Evolutionary conservation across 2,797 vertebrate genomes (phyloP), one percentile per base, ranked within the genome.

Genomic region (Betta splendens): DNA sequence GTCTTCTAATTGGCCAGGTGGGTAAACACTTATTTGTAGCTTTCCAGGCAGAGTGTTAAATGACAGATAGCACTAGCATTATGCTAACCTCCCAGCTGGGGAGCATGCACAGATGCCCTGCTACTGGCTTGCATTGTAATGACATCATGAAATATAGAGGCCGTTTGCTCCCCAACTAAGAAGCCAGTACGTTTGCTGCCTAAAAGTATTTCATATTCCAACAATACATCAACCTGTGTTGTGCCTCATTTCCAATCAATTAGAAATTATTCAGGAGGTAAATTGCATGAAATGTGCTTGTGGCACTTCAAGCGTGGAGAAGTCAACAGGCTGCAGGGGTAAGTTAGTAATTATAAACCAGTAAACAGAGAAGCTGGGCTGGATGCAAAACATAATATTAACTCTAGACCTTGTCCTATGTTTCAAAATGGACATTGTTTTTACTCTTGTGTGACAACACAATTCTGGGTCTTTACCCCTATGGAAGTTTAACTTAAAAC

Each of bases 181-280:
- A 83, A 89, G 76, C 66, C 79, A 84, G 89, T 90, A 91, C 85
- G 93, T 93, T 72, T 79, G 80, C 80, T 66, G 39, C 84, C 84
- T 87, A 80, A 89, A 89, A 90, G 76, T 90, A 86, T 90, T 80
- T 79, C 58, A 69, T 55, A 65, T 76, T 86, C 38, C 26, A n/a
- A 87, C 81, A 87, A 88, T 90, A 90, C 69, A 91, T 92, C 91
- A 93, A 88, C 62, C 60, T 40, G 37, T 74, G 68, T 82, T 86
- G 80, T 78, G 74, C 85, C 92, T 91, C 87, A 85, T 83, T 92
- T 86, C 90, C 86, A 89, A 93, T 93, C 90, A 94, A 92, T 92
- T 93, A 91, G 87, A 92, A 92, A 93, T 92, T 89, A 91, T 87
- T 94, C 89, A 91, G 81, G 86, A 81, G 84, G 79, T 91, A 92